These are phyloP conservation scores for Drosophila equinoxialis DNA, from an alignment of 1,140 invertebrate species.

Conservation along the genomic window DNA sequence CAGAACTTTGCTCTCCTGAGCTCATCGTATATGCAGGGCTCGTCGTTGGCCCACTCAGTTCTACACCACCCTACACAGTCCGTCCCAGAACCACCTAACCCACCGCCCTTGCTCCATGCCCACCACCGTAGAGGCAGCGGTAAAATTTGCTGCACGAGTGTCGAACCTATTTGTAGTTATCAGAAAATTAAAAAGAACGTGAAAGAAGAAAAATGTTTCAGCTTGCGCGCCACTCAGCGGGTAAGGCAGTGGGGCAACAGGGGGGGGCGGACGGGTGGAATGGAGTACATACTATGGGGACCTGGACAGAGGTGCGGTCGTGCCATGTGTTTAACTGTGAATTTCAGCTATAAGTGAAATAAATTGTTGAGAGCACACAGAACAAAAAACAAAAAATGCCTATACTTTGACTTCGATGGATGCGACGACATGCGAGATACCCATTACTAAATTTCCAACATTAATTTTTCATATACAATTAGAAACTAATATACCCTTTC, in stretches of 20 bases:
- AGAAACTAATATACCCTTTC: slow-evolving; percentile 15
- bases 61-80: not conserved
- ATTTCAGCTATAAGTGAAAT: slow-evolving; percentile 65
- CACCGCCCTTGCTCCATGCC: not conserved
- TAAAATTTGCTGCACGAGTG: slow-evolving; percentile 79
- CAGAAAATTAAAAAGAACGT: slow-evolving; percentile 81
- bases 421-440: too few species aligned
- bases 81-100: not conserved
- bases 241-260: too few species aligned
- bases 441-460: too few species aligned
- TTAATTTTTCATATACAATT: too few species aligned
- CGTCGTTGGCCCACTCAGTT: slow-evolving; percentile 18
- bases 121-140: slow-evolving; percentile 50
- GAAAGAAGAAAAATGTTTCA: slow-evolving; percentile 28
- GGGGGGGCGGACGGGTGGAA: too few species aligned
- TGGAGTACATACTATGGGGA: slow-evolving; percentile 14
- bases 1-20: slow-evolving; percentile 49
- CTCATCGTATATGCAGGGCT: slow-evolving; percentile 72
- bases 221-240: not conserved
- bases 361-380: slow-evolving; percentile 59
- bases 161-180: slow-evolving; percentile 81
- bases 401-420: too few species aligned
- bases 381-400: slow-evolving; percentile 15
- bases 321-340: slow-evolving; percentile 72
- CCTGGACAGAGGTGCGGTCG: slow-evolving; percentile 46